Evolutionary conservation across 2,888 invertebrate species (phyloP).

Genomic region (Acrobasis repandana): DNA sequence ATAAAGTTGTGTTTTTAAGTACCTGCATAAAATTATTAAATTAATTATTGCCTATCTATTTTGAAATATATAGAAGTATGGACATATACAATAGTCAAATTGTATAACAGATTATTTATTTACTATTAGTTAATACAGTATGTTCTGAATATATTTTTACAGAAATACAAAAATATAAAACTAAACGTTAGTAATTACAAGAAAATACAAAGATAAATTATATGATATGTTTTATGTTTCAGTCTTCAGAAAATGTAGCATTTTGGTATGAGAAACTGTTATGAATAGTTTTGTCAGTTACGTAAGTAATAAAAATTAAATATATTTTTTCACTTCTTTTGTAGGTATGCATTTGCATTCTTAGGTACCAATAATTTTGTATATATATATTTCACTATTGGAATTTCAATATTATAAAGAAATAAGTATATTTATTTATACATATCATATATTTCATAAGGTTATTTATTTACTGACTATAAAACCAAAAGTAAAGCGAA

Average conservation of each 20-base stretch:
- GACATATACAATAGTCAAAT: no score
- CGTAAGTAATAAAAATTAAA: no score
- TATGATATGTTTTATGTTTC: constrained; percentile 69
- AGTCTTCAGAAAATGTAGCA: constrained; percentile 64
- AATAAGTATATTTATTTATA: neutral
- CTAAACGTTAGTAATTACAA: constrained; percentile 32
- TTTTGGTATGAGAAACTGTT: constrained; percentile 35
- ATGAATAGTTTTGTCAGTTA: neutral
- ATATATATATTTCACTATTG: no score
- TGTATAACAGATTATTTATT: no score
- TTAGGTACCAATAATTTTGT: no score
- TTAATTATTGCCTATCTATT: no score
- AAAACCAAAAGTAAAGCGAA: neutral
- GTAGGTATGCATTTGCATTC: no score
- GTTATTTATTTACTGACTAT: neutral
- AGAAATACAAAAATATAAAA: constrained; percentile 35
- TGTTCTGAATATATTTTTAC: constrained; percentile 17
- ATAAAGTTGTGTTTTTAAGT: no score
- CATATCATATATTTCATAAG: neutral
- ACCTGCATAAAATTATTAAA: no score
- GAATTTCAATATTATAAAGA: no score
- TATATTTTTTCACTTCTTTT: no score
- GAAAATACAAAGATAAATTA: constrained; percentile 59
- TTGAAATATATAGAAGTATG: no score
- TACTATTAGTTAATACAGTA: neutral